phyloP scores from a whole-genome alignment of 2,888 invertebrate species.

The Anthrax anthrax region DNA sequence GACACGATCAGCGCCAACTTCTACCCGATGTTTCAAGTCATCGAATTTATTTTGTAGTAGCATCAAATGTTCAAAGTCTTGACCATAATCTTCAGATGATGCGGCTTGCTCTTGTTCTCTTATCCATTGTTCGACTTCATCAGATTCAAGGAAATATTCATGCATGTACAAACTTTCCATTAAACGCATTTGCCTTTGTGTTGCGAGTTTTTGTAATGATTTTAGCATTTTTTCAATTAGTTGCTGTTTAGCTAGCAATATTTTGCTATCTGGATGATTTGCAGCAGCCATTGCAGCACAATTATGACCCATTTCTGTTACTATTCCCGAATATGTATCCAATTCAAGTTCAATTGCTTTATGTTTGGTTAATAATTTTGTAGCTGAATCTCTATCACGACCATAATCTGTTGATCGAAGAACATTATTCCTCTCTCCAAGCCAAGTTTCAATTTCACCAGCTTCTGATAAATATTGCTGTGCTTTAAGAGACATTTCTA shows the following conservation, averaged over 20 bases:
- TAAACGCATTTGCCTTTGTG: slow-evolving; percentile 64
- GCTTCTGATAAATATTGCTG: slow-evolving; percentile 89
- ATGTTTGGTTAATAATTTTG: slow-evolving; percentile 86
- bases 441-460: slow-evolving; percentile 84
- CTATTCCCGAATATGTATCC: slow-evolving; percentile 81
- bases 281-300: slow-evolving; percentile 67
- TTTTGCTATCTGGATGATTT: slow-evolving; percentile 71
- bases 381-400: slow-evolving; percentile 78
- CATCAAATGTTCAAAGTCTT: slow-evolving; percentile 81
- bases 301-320: slow-evolving; percentile 82
- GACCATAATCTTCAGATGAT: slow-evolving; percentile 84
- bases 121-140: slow-evolving; percentile 85
- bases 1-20: slow-evolving; percentile 79
- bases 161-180: slow-evolving; percentile 85
- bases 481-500: slow-evolving; percentile 75
- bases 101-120: slow-evolving; percentile 80
- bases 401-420: slow-evolving; percentile 75
- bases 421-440: slow-evolving; percentile 72
- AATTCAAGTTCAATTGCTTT: slow-evolving; percentile 85
- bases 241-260: slow-evolving; percentile 62
- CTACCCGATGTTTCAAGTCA: slow-evolving; percentile 80
- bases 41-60: slow-evolving; percentile 78
- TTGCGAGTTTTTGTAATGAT: slow-evolving; percentile 65
- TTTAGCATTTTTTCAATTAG: slow-evolving; percentile 63
- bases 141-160: slow-evolving; percentile 80